These are phyloP conservation scores for Gobio gobio DNA, from an alignment of 2,113 vertebrate species.

Conservation along the genomic window DNA sequence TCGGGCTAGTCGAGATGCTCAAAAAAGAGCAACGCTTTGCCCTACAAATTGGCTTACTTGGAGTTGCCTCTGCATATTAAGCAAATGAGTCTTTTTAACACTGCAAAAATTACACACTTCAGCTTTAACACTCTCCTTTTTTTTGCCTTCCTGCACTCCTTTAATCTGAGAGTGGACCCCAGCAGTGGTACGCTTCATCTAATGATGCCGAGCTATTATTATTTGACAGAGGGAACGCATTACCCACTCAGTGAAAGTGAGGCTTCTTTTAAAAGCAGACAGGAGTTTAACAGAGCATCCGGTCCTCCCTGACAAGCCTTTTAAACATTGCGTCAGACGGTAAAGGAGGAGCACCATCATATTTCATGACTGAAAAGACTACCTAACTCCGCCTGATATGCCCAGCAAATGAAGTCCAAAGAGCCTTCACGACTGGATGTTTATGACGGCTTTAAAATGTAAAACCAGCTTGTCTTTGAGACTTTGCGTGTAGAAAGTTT, in stretches of 20 bases:
- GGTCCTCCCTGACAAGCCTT: slow-evolving; percentile 26
- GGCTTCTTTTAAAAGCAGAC: slow-evolving; percentile 39
- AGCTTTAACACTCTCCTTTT: not conserved
- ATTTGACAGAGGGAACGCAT: slow-evolving; percentile 40
- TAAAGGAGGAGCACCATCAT: slow-evolving; percentile 32
- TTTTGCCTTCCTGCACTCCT: slow-evolving; percentile 37
- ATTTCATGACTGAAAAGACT: slow-evolving; percentile 39
- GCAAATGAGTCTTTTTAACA: not conserved
- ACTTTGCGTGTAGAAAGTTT: not conserved
- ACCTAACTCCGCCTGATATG: slow-evolving; percentile 1
- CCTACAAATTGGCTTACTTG: not conserved
- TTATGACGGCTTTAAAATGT: not conserved
- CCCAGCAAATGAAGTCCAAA: not conserved
- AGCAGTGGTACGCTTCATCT: slow-evolving; percentile 28
- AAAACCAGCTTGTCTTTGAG: not conserved
- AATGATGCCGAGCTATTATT: slow-evolving; percentile 49
- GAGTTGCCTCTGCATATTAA: not conserved
- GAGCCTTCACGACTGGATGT: slow-evolving; percentile 7
- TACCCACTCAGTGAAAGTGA: slow-evolving; percentile 46
- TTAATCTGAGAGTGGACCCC: slow-evolving; percentile 41
- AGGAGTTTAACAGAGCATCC: slow-evolving; percentile 39
- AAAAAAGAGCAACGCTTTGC: not conserved
- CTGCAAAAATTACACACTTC: slow-evolving; percentile 7
- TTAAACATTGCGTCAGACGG: slow-evolving; percentile 30
- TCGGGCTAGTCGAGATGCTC: not conserved